These are phyloP conservation scores for Sclerurus mexicanus DNA, from an alignment of 2,113 vertebrate species.

Conservation along the genomic window DNA sequence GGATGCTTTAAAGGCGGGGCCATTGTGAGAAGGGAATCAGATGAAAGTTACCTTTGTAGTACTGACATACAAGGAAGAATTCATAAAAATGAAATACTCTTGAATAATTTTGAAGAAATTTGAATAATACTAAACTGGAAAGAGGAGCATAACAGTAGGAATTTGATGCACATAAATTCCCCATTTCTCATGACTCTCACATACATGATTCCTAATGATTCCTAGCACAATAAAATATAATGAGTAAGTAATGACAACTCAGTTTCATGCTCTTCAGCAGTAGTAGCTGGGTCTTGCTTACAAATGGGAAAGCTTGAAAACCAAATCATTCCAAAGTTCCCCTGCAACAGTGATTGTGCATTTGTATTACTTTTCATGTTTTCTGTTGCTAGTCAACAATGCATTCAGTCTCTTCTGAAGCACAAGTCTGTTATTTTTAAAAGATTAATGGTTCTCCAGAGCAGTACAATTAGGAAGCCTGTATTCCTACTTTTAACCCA, in stretches of 20 bases:
- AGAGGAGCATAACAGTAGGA: not conserved
- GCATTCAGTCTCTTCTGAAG: not conserved
- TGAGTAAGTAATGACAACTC: not conserved
- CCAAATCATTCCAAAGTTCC: not conserved
- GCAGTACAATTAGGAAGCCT: not conserved
- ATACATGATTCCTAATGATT: not conserved
- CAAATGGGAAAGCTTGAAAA: not conserved
- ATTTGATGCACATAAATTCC: not conserved
- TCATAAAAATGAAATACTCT: not conserved
- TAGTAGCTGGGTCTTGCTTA: not conserved
- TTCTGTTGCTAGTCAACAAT: not conserved
- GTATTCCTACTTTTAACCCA: not conserved
- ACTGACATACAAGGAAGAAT: not conserved
- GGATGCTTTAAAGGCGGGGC: not conserved
- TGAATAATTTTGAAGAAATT: not conserved
- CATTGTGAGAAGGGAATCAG: not conserved
- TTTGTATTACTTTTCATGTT: not conserved
- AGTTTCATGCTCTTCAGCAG: slow-evolving; percentile 8
- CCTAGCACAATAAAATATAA: not conserved
- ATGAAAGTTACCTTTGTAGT: not conserved
- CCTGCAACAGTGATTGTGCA: not conserved
- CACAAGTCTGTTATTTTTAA: not conserved
- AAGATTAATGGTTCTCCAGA: not conserved
- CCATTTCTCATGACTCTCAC: not conserved
- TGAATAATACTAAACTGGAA: not conserved